Evolutionary conservation across 1,140 invertebrate genomes (phyloP), one percentile per base, ranked within the genome.

Genomic region (Hydropsyche tenuis): DNA sequence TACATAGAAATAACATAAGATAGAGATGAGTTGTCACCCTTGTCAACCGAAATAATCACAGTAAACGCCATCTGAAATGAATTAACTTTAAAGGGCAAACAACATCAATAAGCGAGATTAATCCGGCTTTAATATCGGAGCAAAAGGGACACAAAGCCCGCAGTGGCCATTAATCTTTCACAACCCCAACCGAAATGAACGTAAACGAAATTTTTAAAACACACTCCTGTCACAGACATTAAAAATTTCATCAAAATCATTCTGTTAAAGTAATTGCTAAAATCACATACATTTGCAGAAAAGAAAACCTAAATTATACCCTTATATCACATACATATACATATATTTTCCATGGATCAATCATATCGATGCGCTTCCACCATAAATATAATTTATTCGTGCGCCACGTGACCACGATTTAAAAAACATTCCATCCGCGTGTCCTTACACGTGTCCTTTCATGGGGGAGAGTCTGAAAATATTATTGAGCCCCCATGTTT

Each of bases 341-440:
- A 46, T 46, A 46, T 46, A n/a, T n/a, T n/a, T n/a, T 37, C 30
- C 30, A 37, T 37, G 9, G 30, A 37, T 37, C 30, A 37, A 37
- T 37, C 30, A 37, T 37, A 18, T 53, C 7, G 30, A 37, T 9
- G 48, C 20, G n/a, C n/a, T n/a, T n/a, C n/a, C n/a, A n/a, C n/a
- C 9, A 25, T 65, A 65, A 65, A 65, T 18, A 14, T 65, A 65
- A 65, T 65, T 42, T 65, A 60, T 60, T 60, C 23, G 5, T n/a
- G 2, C 51, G 76, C 4, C 76, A 77, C 76, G 76, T 77, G 76
- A 75, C 66, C 76, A 65, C 76, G 76, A 77, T 77, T 77, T 77
- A 77, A 74, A 74, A 69, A 74, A 75, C 76, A 77, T 77, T 77
- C 53, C n/a, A 45, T 69, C 70, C 73, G 71, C 76, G 76, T 77